Base-by-base conservation (phyloP, 2,113 vertebrate genomes). In the Cinclus cinclus region DNA sequence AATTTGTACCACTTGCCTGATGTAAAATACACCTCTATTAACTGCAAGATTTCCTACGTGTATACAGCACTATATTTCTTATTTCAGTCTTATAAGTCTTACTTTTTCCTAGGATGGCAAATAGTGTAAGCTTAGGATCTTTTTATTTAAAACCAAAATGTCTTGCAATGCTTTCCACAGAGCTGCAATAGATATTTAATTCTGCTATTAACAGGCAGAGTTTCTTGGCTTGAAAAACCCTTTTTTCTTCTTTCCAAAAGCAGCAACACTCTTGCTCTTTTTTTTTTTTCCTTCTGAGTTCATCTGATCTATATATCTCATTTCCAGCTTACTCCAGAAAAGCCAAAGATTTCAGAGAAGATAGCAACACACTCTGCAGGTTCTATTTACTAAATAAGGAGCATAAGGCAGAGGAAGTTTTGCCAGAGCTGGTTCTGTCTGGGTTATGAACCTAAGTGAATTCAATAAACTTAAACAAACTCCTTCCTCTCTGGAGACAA, bases 301-400 rank as follows among this genome's bases (percentile, higher is more conserved):
- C 31, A 79, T 96, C 78, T 95, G 71, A 85, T 88, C 84, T 90
- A 59, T 44, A 33, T 55, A 77, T 80, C 46, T 86, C 6, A 52
- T 59, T 91, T 93, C 75, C 67, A 94, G 81, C 80, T 90, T 67
- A 88, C 50, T 74, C 60, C 39, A 78, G 11, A 41, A 90, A 91
- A 94, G 87, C 71, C 93, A 95, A 86, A 88, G 94, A 95, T 96
- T 90, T 86, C 64, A 83, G 64, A 81, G 69, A 23, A 92, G 91
- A 94, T 94, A 80, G 11, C 11, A 81, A 28, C 20, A 3, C 33
- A 60, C 39, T 86, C 65, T 90, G 55, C 39, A 93, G 88, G 76
- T 90, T 94, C 56, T 93, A 37, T 88, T 91, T 95, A 75, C 88
- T 94, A 96, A 96, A 95, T 93, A 95, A 93, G 93, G 93, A 97